Base-by-base conservation (phyloP, 2,113 vertebrate species). In the Nannobrachium achirus region DNA sequence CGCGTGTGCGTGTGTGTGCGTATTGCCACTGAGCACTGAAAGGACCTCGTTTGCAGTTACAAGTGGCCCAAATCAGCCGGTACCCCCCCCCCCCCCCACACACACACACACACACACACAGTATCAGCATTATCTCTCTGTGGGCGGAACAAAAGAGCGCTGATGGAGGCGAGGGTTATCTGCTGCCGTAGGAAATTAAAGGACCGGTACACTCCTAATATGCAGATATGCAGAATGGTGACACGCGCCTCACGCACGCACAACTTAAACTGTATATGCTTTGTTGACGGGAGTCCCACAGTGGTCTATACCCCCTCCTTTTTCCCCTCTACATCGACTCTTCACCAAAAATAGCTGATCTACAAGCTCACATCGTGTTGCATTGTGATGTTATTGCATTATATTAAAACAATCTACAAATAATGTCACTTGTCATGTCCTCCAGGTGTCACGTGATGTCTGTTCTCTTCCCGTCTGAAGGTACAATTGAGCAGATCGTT, bases 141-240 rank as follows among this genome's bases (percentile, higher is more conserved):
- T 63, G 20, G 45, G 63, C 89, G 78, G 88, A 90, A 94, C 93
- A 94, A 92, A 94, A 93, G 95, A 89, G 94, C 94, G n/a, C 91
- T 94, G 93, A 94, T 92, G 91, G 93, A 93, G 89, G 85, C 91
- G 95, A 97, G 96, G 94, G 95, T 94, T 97, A 98, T 98, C 96
- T 91, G 93, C 89, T 90, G 92, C 94, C 93, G 93, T 95, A 96
- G 96, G 97, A 98, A 98, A 98, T 98, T 96, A 98, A 98, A 98
- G 91, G 93, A 93, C 80, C 87, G 94, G 93, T 92, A 91, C 92
- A 90, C 89, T 80, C 80, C 93, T 94, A 95, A 94, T 95, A 94
- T 94, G 94, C 94, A 96, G 95, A 97, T 97, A 96, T 94, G 94
- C 93, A 97, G 94, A 96, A 95, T 95, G 94, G 90, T 86, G 94